phyloP scores from a whole-genome alignment of 2,888 invertebrate species.

The Helobdella robusta region DNA sequence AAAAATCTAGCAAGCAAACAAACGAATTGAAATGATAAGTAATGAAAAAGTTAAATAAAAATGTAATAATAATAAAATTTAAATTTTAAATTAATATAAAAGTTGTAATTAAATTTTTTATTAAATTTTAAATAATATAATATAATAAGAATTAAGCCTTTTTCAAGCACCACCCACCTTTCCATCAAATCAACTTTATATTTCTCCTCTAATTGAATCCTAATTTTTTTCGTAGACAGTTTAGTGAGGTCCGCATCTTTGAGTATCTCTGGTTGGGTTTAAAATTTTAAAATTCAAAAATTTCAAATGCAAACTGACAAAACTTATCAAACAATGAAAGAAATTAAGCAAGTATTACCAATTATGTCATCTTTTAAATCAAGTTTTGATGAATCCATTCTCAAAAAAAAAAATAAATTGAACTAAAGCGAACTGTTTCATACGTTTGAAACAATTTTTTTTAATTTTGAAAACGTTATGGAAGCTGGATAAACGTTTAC shows the following conservation, averaged over 20 bases:
- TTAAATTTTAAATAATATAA: not conserved
- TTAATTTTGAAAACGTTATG: no score
- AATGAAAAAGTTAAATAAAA: not conserved
- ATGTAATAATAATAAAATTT: not conserved
- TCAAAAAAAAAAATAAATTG: no score
- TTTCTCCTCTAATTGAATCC: conserved; percentile 72
- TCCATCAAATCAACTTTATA: conserved; percentile 65
- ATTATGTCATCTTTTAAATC: no score
- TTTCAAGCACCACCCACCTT: conserved; percentile 48
- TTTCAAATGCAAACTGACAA: no score
- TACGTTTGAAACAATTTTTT: no score
- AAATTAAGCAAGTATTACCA: no score
- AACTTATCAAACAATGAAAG: no score
- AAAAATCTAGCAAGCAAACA: not conserved
- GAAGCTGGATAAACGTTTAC: no score
- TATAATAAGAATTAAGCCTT: not conserved
- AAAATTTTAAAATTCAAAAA: no score
- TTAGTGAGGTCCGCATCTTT: conserved; percentile 74
- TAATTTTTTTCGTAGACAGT: conserved; percentile 78
- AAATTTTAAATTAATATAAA: not conserved
- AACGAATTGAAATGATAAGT: not conserved
- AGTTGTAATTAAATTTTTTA: not conserved
- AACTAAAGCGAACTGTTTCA: no score
- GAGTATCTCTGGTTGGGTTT: conserved; percentile 76
- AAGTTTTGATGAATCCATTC: no score